Evolutionary conservation across 1,140 invertebrate species (phyloP).

Genomic region (Probaryconus sp.): DNA sequence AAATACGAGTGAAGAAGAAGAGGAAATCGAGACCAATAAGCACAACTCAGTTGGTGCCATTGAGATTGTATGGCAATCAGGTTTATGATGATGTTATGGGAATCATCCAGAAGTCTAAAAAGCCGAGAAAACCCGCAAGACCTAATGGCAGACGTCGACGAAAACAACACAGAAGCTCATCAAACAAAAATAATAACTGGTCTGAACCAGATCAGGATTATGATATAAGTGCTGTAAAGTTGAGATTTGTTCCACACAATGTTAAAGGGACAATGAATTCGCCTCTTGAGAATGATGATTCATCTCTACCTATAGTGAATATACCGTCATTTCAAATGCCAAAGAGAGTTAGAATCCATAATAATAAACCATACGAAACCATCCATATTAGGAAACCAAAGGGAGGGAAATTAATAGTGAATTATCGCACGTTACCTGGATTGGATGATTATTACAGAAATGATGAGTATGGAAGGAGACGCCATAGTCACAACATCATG

Average conservation of each 20-base stretch:
- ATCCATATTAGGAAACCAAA: constrained; percentile 40
- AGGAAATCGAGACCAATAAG: constrained; percentile 11
- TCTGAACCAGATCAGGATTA: not conserved
- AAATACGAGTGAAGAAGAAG: constrained; percentile 1
- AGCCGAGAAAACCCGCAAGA: constrained; percentile 1
- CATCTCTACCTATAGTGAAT: constrained; percentile 21
- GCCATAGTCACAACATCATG: constrained; percentile 10
- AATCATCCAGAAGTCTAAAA: constrained; percentile 68
- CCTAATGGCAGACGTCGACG: constrained; percentile 1
- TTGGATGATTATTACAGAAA: constrained; percentile 44
- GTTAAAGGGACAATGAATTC: not conserved
- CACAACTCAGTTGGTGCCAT: constrained; percentile 35
- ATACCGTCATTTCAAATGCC: constrained; percentile 20
- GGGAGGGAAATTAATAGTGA: constrained; percentile 30
- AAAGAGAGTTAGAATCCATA: constrained; percentile 33
- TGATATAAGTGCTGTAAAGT: constrained; percentile 15
- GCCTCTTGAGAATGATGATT: not conserved
- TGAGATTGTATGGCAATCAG: constrained; percentile 53
- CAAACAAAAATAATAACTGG: not conserved
- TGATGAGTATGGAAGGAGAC: constrained; percentile 35
- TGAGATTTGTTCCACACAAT: constrained; percentile 32
- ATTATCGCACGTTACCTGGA: constrained; percentile 28
- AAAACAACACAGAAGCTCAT: not conserved
- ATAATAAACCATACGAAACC: constrained; percentile 34
- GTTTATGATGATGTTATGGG: constrained; percentile 77